Base-by-base conservation (phyloP, 1,140 invertebrate species). In the Nasonia vitripennis region DNA sequence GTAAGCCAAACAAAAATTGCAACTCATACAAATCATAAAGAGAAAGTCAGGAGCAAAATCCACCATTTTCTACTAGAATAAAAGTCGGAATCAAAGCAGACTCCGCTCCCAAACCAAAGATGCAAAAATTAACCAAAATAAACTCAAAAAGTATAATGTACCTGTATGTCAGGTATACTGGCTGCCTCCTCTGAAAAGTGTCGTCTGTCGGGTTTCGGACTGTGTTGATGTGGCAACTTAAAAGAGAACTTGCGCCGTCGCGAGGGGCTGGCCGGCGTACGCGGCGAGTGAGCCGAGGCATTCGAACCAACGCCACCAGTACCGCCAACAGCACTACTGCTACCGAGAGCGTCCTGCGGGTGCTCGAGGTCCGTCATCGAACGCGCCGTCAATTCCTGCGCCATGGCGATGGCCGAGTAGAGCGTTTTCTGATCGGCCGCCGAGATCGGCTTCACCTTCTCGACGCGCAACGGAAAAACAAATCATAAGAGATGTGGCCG, bases 391-490 rank as follows among this genome's bases (percentile, higher is more conserved):
- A 99, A 95, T 93, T 99, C 98, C 93, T 98, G 98, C 34, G 98
- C 98, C 93, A 99, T 95, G 48, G 97, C 98, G 86, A 99, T 98
- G 7, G 98, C 98, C 71, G 97, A 97, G 88, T 99, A 98, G 45
- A 99, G 94, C n/a, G 97, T 98, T 91, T 96, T 97, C 90, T 98
- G 95, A 92, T 99, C 98, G 84, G 98, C 96, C 0, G 98, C 97
- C 31, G 98, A 99, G 93, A 99, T 98, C 17, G 97, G 97, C 92
- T 99, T 99, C 77, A 99, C 96, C 95, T 95, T 88, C 45, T 77
- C 41, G 31, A 34, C 77, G 51, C 17, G 48, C 81, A 81, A 10
- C 80, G 62, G 80, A 55, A 71, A 73, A 55, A 81, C 23, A 81
- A 73, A 17, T 34, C 55, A 62, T 20, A 62, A 62, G 6, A 62